These are phyloP conservation scores for Sarotherodon lohbergeri DNA, from an alignment of 2,113 vertebrate genomes.

Conservation along the genomic window DNA sequence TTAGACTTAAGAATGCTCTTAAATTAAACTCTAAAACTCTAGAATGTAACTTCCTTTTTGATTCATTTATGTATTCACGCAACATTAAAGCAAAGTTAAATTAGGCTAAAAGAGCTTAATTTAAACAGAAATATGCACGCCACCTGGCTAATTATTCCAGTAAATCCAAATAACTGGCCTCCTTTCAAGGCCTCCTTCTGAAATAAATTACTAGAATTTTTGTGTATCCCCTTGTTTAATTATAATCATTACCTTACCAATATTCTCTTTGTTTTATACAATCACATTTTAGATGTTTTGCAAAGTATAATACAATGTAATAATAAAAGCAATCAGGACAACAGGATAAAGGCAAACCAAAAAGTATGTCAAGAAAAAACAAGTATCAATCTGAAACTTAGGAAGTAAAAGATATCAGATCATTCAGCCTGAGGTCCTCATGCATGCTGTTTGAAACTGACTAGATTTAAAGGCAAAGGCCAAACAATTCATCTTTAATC, in stretches of 20 bases:
- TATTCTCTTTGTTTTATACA: background rate
- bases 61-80: background rate
- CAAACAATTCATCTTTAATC: constrained; percentile 6
- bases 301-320: background rate
- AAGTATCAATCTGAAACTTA: background rate
- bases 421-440: background rate
- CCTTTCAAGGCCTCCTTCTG: background rate
- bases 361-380: background rate
- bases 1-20: background rate
- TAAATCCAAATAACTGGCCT: background rate
- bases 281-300: background rate
- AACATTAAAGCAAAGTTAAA: background rate
- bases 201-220: background rate
- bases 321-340: background rate
- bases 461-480: background rate
- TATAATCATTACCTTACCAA: background rate
- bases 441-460: background rate
- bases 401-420: background rate
- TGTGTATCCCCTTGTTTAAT: background rate
- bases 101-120: background rate
- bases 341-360: background rate
- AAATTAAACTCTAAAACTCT: background rate
- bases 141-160: background rate
- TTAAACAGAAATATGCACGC: background rate
- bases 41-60: background rate